Base-by-base conservation (phyloP, 92 coral and sea anemone genomes). In the Anthopleura xanthogrammica region DNA sequence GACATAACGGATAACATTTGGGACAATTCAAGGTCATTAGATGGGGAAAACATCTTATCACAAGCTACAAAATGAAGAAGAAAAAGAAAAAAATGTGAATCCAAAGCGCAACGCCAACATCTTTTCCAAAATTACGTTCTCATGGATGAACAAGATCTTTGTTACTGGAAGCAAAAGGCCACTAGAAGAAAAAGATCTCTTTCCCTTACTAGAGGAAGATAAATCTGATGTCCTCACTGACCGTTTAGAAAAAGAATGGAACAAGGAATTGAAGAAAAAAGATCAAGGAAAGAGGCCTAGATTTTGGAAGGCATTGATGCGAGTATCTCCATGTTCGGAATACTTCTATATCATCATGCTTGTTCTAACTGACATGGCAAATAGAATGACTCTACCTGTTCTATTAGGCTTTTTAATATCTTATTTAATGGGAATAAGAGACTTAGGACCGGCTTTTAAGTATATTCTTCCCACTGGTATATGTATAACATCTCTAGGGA, bases 101-200 rank as follows among this genome's bases (percentile, higher is more conserved):
- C 98, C 98, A 1, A 89, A 90, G 23, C 89, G 88, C 62, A 66
- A 87, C 16, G 98, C 98, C n/a, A 91, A 89, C 85, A 87, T 91
- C 60, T 86, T 94, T 85, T 91, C 95, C 24, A 77, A 87, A 46
- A 76, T 94, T 16, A 94, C 98, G 14, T 87, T 94, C 85, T 91
- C 92, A 89, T 94, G 98, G 98, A 94, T 94, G 98, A 94, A 94
- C 92, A 85, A 89, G 68, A 94, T 94, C 41, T 94, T 94, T 56
- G 79, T 91, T 20, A 85, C 85, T 68, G 98, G 98, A 39, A 91
- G 88, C 90, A 91, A 89, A 79, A 79, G 93, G 64, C 98, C 98
- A 5, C 82, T 94, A 19, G 98, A 94, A 75, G 98, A 94, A 83
- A 82, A 83, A 13, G 98, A 94, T 72, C 74, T 94, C 29, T 94